Percentiles rank a stretch among this genome's conserved stretches.
Evolutionary conservation across 1,140 invertebrate species (phyloP).

Genomic region (Contarinia nasturtii): DNA sequence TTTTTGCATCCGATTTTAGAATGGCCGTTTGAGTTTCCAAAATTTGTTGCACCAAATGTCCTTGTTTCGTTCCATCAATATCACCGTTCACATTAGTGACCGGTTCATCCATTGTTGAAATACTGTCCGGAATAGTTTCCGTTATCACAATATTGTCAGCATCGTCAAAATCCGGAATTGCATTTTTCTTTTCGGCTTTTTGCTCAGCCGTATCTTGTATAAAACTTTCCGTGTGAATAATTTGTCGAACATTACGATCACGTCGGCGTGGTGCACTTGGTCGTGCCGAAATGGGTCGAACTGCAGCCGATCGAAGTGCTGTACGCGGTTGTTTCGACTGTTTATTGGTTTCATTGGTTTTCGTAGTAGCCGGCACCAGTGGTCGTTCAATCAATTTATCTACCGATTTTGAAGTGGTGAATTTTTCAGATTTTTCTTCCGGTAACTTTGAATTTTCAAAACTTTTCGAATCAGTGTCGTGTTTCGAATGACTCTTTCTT

Average conservation of each 20-base stretch:
- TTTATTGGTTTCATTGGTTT: neutral
- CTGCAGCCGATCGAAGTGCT: conserved; percentile 38
- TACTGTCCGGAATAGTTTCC: conserved; percentile 11
- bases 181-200: conserved; percentile 42
- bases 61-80: conserved; percentile 32
- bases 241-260: conserved; percentile 31
- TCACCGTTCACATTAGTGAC: conserved; percentile 21
- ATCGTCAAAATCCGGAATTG: conserved; percentile 30
- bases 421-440: no score
- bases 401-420: no score
- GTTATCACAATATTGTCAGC: conserved; percentile 33
- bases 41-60: conserved; percentile 61
- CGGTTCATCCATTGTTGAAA: neutral
- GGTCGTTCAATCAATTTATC: no score
- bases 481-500: no score
- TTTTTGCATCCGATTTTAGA: conserved; percentile 20
- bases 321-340: conserved; percentile 24
- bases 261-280: conserved; percentile 53
- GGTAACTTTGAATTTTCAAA: no score
- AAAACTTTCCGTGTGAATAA: conserved; percentile 26
- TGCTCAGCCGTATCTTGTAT: conserved; percentile 37
- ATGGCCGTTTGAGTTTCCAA: conserved; percentile 54
- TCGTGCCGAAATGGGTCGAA: conserved; percentile 51
- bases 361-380: neutral
- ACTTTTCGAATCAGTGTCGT: no score